Evolutionary conservation across 1,140 invertebrate genomes (phyloP), one percentile per base, ranked within the genome.

Genomic region (Gerris buenoi): DNA sequence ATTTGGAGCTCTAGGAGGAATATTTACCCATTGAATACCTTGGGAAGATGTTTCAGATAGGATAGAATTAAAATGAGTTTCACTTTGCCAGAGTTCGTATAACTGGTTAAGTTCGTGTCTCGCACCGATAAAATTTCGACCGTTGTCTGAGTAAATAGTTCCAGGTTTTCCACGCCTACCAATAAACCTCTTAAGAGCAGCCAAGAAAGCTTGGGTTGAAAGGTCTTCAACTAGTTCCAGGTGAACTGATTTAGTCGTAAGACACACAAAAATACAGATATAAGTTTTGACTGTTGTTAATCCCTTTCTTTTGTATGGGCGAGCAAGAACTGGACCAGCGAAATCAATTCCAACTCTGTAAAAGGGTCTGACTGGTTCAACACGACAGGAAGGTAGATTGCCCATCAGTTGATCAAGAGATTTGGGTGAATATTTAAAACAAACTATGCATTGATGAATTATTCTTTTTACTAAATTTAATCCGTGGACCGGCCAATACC

Each of bases 161-260:
- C n/a, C 33, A 27, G n/a, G 27, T 23, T 29, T 56, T 2, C 70
- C 70, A 27, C 75, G 57, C 27, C 72, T 27, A n/a, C 65, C n/a
- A 22, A 72, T 69, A 63, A 77, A 76, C 28, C 73, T 63, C n/a
- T 58, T 66, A 5, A 76, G 62, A 18, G 71, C 67, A 25, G 68
- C 65, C 0, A 75, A n/a, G 56, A 76, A 74, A 25, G 65, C 65
- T 57, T 71, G 67, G 0, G 73, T 71, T 22, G 69, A 65, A 3
- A 75, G 25, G 67, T 72, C 70, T 13, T 18, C 57, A 0, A 73
- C 75, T 18, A 74, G 1, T 66, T 76, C 73, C 18, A 76, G 27
- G 27, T 76, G 74, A n/a, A 75, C 65, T 22, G 74, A 71, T 65
- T 70, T 69, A n/a, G 73, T 73, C 0, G 69, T 59, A 13, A 72